phyloP scores from a whole-genome alignment of 2,888 invertebrate genomes.

The Standfussiana lucernea region DNA sequence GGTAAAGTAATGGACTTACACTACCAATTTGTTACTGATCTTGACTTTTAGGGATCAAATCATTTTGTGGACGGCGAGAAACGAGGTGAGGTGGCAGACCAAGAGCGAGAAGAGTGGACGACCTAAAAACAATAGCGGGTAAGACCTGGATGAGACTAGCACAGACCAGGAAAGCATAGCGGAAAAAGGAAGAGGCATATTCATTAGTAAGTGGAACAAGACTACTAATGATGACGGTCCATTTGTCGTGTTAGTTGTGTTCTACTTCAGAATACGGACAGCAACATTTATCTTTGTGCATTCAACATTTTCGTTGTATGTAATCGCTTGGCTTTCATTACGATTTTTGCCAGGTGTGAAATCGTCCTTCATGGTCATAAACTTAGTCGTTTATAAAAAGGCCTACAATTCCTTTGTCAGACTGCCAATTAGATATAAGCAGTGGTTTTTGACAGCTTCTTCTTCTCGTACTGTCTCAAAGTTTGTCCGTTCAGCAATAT shows the following conservation, averaged over 20 bases:
- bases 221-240: neutral
- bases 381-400: constrained; percentile 11
- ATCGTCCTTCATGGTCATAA: constrained; percentile 7
- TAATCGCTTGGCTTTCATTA: neutral
- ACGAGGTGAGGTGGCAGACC: neutral
- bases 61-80: neutral
- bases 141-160: neutral
- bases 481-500: neutral
- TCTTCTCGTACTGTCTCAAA: neutral
- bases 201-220: neutral
- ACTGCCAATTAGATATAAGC: neutral
- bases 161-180: neutral
- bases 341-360: neutral
- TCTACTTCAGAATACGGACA: neutral
- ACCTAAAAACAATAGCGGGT: neutral
- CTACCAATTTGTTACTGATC: neutral
- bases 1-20: neutral
- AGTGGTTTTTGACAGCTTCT: neutral
- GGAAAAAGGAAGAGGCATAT: neutral
- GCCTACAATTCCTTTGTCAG: constrained; percentile 10
- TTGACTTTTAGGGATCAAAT: neutral
- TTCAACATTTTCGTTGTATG: neutral
- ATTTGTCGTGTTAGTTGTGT: neutral
- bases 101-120: neutral
- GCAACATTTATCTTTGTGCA: neutral